These are phyloP conservation scores for Pantelozetes paolii DNA, from an alignment of 2,888 invertebrate genomes.

Conservation along the genomic window DNA sequence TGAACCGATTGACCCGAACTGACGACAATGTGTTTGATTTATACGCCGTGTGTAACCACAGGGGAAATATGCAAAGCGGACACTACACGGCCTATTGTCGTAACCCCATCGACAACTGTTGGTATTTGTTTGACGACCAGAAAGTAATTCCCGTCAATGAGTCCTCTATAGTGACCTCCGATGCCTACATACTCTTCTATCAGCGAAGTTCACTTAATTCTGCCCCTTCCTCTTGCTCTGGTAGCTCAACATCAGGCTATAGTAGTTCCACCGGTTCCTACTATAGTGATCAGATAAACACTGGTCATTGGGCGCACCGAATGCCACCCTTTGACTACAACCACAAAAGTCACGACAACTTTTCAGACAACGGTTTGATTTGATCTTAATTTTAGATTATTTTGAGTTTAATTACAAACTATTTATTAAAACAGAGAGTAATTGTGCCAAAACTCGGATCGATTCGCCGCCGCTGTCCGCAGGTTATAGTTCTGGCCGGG, in stretches of 20 bases:
- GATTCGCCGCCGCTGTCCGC: no score
- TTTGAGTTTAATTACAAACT: no score
- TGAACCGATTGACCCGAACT: slow-evolving; percentile 1
- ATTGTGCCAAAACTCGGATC: no score
- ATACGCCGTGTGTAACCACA: slow-evolving; percentile 92
- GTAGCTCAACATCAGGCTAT: slow-evolving; percentile 45
- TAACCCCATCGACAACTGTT: slow-evolving; percentile 84
- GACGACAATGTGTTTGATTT: slow-evolving; percentile 82
- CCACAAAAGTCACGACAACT: slow-evolving; percentile 38
- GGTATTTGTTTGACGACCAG: slow-evolving; percentile 94
- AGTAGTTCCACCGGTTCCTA: slow-evolving; percentile 51
- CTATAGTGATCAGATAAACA: slow-evolving; percentile 55
- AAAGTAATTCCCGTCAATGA: slow-evolving; percentile 69
- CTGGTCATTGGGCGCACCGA: slow-evolving; percentile 67
- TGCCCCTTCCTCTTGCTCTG: slow-evolving; percentile 42
- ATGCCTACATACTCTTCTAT: slow-evolving; percentile 93
- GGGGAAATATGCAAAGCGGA: slow-evolving; percentile 83
- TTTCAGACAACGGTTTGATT: neutral
- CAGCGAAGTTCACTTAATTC: slow-evolving; percentile 62
- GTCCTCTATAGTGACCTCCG: slow-evolving; percentile 75
- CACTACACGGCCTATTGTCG: slow-evolving; percentile 91
- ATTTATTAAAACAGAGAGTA: no score
- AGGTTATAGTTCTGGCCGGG: no score
- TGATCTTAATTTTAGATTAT: neutral
- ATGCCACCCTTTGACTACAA: slow-evolving; percentile 61